Evolutionary conservation across 1,140 invertebrate genomes (phyloP).

Genomic region (Musca domestica): DNA sequence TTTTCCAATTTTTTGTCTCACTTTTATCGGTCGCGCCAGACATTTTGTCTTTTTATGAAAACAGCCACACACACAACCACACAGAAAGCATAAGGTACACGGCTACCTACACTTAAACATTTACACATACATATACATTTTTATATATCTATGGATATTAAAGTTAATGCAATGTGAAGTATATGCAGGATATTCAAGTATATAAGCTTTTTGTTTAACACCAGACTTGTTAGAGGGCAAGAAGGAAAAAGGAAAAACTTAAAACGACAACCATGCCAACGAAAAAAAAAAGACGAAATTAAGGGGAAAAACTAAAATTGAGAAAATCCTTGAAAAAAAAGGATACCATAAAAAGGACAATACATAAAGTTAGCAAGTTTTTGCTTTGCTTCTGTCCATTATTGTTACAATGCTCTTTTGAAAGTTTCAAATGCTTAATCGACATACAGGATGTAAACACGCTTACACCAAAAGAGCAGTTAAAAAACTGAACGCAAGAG

Average conservation of each 20-base stretch:
- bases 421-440: constrained; percentile 11
- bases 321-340: constrained; percentile 17
- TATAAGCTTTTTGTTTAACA: constrained; percentile 15
- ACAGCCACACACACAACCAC: no score
- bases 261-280: no score
- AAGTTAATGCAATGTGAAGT: not conserved
- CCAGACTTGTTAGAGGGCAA: not conserved
- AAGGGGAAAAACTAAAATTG: not conserved
- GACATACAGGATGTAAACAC: constrained; percentile 21
- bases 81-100: no score
- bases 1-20: constrained; percentile 5
- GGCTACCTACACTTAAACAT: not conserved
- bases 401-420: not conserved
- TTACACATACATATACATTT: not conserved
- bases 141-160: not conserved
- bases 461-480: not conserved
- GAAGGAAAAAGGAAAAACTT: not conserved
- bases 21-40: not conserved
- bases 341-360: constrained; percentile 16
- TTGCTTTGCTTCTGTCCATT: not conserved
- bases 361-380: constrained; percentile 13
- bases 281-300: no score
- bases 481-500: not conserved
- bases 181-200: constrained; percentile 8
- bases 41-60: not conserved